Conservation (phyloP, 2,113 vertebrate species). For the Neotragus pygmaeus region DNA sequence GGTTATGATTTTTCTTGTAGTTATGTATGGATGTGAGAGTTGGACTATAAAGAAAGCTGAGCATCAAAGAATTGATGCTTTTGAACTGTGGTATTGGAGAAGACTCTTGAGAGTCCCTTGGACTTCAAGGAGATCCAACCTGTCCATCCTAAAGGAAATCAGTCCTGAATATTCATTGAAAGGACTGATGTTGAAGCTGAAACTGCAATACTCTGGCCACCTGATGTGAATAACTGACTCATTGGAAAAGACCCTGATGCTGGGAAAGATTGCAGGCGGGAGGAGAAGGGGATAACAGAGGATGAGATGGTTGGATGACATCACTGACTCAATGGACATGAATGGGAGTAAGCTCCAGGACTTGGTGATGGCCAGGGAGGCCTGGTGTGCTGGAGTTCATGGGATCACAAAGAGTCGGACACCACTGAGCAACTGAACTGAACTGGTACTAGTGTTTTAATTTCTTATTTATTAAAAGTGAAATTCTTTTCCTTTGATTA, state of each 20-base stretch:
- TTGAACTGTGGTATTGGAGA: neutral
- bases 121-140: neutral
- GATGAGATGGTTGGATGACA: neutral
- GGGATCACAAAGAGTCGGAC: neutral
- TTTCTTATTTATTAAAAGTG: neutral
- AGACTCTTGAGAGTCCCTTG: neutral
- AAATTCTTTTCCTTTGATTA: slow-evolving; percentile 10
- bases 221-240: neutral
- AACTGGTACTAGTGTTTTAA: neutral
- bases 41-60: neutral
- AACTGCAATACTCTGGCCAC: neutral
- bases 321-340: neutral
- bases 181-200: neutral
- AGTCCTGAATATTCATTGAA: neutral
- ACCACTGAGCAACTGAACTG: neutral
- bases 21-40: neutral
- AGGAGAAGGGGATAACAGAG: neutral
- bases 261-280: neutral
- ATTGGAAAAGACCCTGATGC: neutral
- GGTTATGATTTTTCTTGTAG: neutral
- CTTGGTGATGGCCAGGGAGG: neutral
- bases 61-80: neutral
- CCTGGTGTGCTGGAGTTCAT: neutral
- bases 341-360: neutral
- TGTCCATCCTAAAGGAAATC: neutral